Conservation (phyloP, 2,113 vertebrate species). For the Cardinalis cardinalis region DNA sequence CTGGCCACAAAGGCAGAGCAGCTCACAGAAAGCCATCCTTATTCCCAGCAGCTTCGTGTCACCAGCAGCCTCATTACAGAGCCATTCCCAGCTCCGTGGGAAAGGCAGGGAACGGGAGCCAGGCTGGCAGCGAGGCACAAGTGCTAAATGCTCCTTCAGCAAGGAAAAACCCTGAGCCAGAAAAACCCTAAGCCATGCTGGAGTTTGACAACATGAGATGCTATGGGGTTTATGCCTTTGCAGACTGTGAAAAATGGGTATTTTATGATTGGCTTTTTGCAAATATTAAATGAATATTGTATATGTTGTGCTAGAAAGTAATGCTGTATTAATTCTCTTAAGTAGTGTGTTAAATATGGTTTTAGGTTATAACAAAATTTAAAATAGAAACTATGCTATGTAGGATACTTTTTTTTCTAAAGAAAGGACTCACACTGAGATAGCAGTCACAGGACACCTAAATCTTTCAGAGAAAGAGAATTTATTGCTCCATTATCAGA, state of each 20-base stretch:
- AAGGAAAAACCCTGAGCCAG: neutral
- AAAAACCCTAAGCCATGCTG: neutral
- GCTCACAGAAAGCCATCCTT: neutral
- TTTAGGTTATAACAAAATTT: no score
- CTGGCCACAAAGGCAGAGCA: constrained; percentile 23
- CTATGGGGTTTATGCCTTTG: neutral
- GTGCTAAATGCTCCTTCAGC: neutral
- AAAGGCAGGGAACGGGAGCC: neutral
- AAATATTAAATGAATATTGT: no score
- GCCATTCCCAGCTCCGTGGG: neutral
- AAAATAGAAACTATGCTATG: no score
- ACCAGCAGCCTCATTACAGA: neutral
- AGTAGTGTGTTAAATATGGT: no score
- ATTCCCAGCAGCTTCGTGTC: neutral
- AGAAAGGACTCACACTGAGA: no score
- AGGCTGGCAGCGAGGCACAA: neutral
- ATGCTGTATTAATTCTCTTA: no score
- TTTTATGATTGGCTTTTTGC: no score
- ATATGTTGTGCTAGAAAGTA: no score
- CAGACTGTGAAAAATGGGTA: neutral
- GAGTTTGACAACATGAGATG: neutral
- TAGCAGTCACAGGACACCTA: no score
- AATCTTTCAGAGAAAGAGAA: no score
- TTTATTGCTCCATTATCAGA: no score
- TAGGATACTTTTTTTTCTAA: no score